Evolutionary conservation across 2,888 invertebrate genomes (phyloP).

Genomic region (Sialis lutaria): DNA sequence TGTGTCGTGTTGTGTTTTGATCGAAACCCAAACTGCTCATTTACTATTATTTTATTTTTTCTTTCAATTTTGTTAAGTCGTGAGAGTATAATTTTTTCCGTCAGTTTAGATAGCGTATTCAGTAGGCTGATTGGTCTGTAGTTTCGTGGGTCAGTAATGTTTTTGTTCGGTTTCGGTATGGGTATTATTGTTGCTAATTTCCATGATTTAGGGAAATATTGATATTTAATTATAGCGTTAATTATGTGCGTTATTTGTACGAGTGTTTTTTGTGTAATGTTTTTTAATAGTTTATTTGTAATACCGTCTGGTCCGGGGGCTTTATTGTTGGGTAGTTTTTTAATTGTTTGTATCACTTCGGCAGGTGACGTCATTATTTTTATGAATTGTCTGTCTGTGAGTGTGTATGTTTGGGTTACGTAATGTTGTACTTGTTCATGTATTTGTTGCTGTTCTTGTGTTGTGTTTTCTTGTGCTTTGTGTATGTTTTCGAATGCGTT

Average conservation of each 20-base stretch:
- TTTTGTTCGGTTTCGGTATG: constrained; percentile 11
- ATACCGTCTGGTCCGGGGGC: constrained; percentile 10
- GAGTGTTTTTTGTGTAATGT: constrained; percentile 10
- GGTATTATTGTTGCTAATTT: constrained; percentile 11
- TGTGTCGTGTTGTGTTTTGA: constrained; percentile 14
- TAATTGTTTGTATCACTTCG: constrained; percentile 7
- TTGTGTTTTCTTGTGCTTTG: not conserved
- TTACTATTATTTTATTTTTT: constrained; percentile 8
- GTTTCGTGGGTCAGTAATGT: constrained; percentile 7
- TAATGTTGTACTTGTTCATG: not conserved
- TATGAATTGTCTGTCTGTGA: too few species aligned
- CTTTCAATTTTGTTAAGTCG: constrained; percentile 9
- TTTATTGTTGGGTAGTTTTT: constrained; percentile 8
- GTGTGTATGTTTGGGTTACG: too few species aligned
- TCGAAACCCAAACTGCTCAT: constrained; percentile 17
- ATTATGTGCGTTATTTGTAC: constrained; percentile 10
- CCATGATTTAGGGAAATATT: constrained; percentile 11
- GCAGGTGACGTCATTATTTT: constrained; percentile 5
- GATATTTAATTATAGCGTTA: constrained; percentile 8
- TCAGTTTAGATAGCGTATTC: constrained; percentile 9
- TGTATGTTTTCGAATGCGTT: not conserved
- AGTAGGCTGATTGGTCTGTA: constrained; percentile 13
- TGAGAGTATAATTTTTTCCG: constrained; percentile 11
- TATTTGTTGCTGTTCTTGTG: not conserved
- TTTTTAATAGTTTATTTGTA: constrained; percentile 10